Evolutionary conservation across 2,888 invertebrate genomes (phyloP), one percentile per base, ranked within the genome.

Genomic region (Pasiphila rectangulata): DNA sequence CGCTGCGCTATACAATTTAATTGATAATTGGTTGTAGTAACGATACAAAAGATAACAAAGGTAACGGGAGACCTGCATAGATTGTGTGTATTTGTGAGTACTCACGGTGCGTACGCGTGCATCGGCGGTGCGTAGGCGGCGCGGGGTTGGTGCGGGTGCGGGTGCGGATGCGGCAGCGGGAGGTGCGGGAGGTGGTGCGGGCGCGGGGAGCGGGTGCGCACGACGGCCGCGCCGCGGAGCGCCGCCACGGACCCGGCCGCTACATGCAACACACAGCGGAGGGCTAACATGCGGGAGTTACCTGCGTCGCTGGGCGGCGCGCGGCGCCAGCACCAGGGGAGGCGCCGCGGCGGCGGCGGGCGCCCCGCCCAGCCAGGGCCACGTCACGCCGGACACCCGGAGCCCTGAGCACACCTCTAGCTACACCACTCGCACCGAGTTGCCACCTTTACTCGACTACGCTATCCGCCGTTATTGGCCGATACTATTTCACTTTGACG

Each of bases 31-130:
- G n/a, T n/a, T n/a, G n/a, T n/a, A n/a, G n/a, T n/a, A n/a, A n/a
- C n/a, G n/a, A n/a, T n/a, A n/a, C n/a, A n/a, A n/a, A n/a, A n/a
- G n/a, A n/a, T n/a, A n/a, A n/a, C n/a, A n/a, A n/a, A n/a, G n/a
- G n/a, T n/a, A n/a, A n/a, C n/a, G n/a, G n/a, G 12, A 12, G 7
- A 42, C 17, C 51, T 56, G 57, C 54, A 56, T 59, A 56, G 54
- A 53, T 56, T 52, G 43, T 44, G 39, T 51, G 58, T 13, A n/a
- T n/a, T 48, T 24, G 62, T 48, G 57, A 78, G 80, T 93, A 95
- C 95, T 95, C 93, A 95, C 95, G 94, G 95, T 84, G 96, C 93
- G 90, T 96, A 96, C 77, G 96, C 95, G 91, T 95, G 96, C 86
- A 95, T 90, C 79, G 94, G 94, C 79, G 93, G 91, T 71, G 94